Evolutionary conservation across 2,113 vertebrate genomes (phyloP), one percentile per base, ranked within the genome.

Genomic region (Atherinomorus stipes): DNA sequence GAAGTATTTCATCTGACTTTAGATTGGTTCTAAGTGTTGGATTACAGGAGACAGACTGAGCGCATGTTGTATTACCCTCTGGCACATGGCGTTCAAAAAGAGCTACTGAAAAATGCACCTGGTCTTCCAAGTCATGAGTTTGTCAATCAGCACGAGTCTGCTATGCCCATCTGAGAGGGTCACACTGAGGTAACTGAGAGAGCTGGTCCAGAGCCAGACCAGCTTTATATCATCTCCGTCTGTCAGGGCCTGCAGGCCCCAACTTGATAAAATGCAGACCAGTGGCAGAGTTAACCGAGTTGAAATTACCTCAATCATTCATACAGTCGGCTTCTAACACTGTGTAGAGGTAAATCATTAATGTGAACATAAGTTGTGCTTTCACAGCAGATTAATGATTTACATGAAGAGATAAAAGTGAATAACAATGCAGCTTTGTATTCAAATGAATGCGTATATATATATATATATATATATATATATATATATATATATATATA

Each of bases 181-280:
- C 88, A 63, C 12, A 25, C 75, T 67, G 22, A 88, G 87, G 65
- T 87, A 81, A 73, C 61, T 40, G 68, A 75, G 74, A 78, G 65
- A 81, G 75, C 71, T 90, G 88, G 78, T 86, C 56, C 73, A 62
- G 8, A 68, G 83, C 86, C 89, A 88, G 76, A 47, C 62, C 64
- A 18, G 71, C 71, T 72, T 81, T 40, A 62, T 71, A 74, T 78
- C 59, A 28, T 74, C 74, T 59, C 42, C 8, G 40, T 65, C 70
- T 73, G 57, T 67, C 37, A 22, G 71, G 59, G 16, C 47, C 54
- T 50, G 66, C 88, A 85, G 79, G 84, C 74, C 71, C 81, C 4
- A 13, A 74, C 78, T 76, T 81, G 84, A 89, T 78, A 62, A 87
- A 69, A 75, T 57, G 51, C 58, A 84, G 76, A 40, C 66, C 64